Evolutionary conservation across 1,140 invertebrate species (phyloP).

Genomic region (Aphaenogaster rudis): DNA sequence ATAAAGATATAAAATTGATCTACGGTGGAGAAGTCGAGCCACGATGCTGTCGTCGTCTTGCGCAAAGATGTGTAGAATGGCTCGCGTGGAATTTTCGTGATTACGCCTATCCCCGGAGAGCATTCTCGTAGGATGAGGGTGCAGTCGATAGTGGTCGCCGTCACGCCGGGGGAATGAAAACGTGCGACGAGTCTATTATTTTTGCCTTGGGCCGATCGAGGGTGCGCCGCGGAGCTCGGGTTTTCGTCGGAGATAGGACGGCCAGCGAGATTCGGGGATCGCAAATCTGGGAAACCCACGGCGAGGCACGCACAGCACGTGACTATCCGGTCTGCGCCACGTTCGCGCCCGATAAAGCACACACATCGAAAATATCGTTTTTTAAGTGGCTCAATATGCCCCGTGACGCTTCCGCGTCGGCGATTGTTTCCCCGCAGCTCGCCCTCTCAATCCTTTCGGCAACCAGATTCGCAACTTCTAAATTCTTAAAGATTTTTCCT

Average conservation of each 20-base stretch:
- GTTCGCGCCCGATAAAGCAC: conserved; percentile 83
- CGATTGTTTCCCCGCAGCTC: background rate
- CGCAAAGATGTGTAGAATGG: conserved; percentile 18
- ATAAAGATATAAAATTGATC: background rate
- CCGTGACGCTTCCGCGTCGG: background rate
- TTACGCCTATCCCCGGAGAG: conserved; percentile 17
- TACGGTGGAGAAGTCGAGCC: background rate
- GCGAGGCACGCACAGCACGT: conserved; percentile 85
- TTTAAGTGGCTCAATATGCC: conserved; percentile 74
- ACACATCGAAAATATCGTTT: conserved; percentile 82
- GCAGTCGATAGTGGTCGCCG: conserved; percentile 15
- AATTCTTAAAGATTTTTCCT: background rate
- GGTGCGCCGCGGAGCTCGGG: conserved; percentile 65
- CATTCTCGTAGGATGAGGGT: conserved; percentile 11
- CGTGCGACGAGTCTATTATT: conserved; percentile 82
- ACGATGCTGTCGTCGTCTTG: background rate
- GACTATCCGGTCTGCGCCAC: conserved; percentile 79
- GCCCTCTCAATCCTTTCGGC: background rate
- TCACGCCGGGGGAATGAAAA: conserved; percentile 54
- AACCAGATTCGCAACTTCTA: background rate
- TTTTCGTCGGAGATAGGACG: conserved; percentile 74
- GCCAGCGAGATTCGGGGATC: conserved; percentile 74
- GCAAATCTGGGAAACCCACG: conserved; percentile 86
- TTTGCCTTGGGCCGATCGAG: conserved; percentile 73
- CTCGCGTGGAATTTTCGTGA: conserved; percentile 39